phyloP scores from a whole-genome alignment of 2,113 vertebrate species.

The Salvelinus sp. region DNA sequence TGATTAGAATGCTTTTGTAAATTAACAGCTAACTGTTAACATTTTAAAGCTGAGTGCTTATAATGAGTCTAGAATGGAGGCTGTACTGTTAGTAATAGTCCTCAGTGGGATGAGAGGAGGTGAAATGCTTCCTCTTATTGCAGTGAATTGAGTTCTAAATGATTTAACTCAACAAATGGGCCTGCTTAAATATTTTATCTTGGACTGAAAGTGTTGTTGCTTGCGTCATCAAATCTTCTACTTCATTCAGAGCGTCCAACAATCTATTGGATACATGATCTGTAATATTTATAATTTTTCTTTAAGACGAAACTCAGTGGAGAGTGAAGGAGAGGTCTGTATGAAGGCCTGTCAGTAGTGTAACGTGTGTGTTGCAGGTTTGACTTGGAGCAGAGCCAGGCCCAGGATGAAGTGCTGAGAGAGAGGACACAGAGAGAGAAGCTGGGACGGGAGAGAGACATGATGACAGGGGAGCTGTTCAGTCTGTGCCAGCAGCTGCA shows the following conservation, averaged over 20 bases:
- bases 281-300: background rate
- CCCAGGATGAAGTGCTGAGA: slow-evolving; percentile 86
- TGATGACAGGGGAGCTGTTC: slow-evolving; percentile 86
- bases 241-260: background rate
- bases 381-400: slow-evolving; percentile 89
- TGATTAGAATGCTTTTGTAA: slow-evolving; percentile 49
- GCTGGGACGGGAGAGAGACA: slow-evolving; percentile 87
- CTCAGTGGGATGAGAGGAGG: slow-evolving; percentile 2
- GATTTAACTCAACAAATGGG: background rate
- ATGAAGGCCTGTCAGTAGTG: background rate
- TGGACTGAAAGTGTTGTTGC: background rate
- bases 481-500: slow-evolving; percentile 91
- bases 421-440: slow-evolving; percentile 88
- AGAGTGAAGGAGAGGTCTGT: background rate
- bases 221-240: background rate
- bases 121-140: background rate
- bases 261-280: background rate
- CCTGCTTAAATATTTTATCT: background rate
- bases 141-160: background rate
- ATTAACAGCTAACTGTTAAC: slow-evolving; percentile 46
- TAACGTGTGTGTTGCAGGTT: slow-evolving; percentile 74
- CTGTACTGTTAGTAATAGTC: background rate
- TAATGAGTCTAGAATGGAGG: slow-evolving; percentile 20
- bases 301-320: background rate
- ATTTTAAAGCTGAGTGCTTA: slow-evolving; percentile 36